Base-by-base conservation (phyloP, 2,113 vertebrate genomes). In the Clarias batrachus region DNA sequence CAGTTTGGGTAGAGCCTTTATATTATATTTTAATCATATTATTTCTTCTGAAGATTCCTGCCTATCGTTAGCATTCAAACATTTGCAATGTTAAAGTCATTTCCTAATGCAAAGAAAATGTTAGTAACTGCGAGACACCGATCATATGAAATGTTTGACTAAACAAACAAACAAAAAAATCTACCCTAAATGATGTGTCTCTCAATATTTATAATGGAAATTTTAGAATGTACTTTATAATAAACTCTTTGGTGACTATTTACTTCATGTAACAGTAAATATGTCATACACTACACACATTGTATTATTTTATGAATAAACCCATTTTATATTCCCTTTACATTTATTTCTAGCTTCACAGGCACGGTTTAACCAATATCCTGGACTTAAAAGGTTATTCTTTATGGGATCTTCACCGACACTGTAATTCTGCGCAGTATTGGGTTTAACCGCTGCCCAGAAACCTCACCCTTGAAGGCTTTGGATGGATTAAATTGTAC, bases 401-500 rank as follows among this genome's bases (percentile, higher is more conserved):
- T 48, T 80, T 60, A 19, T 60, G 23, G 60, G 77, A 87, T 76
- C 86, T 33, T 60, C 27, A 82, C 27, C 17, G 80, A 74, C 81
- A 25, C 30, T 52, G 81, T 87, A 73, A 77, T 87, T 87, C 78
- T 87, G 60, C 54, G 48, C 81, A 65, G 77, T 41, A 62, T 54
- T 65, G 73, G n/a, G 70, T 82, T 87, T 87, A 77, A 77, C 56
- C 77, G 57, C 21, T 63, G 37, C 25, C 63, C 11, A 5, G 33
- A 79, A 52, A 86, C 8, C 63, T 85, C 66, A 33, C 59, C 80
- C 86, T 80, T 82, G 83, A 88, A 90, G 37, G 62, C 82, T 78
- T 83, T 37, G 84, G 81, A 71, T 71, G 25, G 76, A 88, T 86
- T 56, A 78, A 83, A 83, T 84, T 81, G 68, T 77, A 41, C 62